Base-by-base conservation (phyloP, 2,113 vertebrate genomes). In the Cochlearius cochlearius region DNA sequence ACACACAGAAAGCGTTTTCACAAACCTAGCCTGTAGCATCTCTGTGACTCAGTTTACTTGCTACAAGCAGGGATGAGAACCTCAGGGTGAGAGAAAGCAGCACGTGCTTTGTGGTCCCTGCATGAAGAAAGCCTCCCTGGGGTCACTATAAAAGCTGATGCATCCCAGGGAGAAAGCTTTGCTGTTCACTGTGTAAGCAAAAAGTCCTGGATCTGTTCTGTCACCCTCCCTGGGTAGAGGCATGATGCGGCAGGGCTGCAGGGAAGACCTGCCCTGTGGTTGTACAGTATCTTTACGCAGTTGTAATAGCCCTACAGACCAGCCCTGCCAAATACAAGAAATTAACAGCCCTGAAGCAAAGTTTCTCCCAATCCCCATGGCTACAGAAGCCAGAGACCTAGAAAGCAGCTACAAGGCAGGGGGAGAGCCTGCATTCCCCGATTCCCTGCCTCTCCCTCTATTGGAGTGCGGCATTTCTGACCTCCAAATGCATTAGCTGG, bases 11-110 rank as follows among this genome's bases (percentile, higher is more conserved):
- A 86, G n/a, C 64, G 39, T 34, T 64, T 78, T 82, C 76, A 59
- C 69, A 83, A 74, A 34, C 29, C 59, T 12, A 77, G 79, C 67
- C 63, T 1, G 0, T 3, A 41, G 47, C 68, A 58, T 9, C 64
- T 32, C 79, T 30, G 67, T 77, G 91, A 82, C 96, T 96, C 96
- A 84, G 90, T 96, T 96, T 93, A 71, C 94, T 45, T n/a, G 38
- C 73, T 76, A 49, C 66, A 76, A 79, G 58, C 69, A 88, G 59
- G 30, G 56, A 60, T 72, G 56, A 83, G 66, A 91, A 53, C 38
- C 39, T 68, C 62, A 14, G 32, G 5, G 34, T 11, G 38, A 78
- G 27, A 23, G 13, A 75, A 78, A 78, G 30, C 64, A 71, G 39
- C 23, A 9, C 4, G 4, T 30, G 27, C 34, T 81, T 23, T 75